Base-by-base conservation (phyloP, 2,113 vertebrate species). In the Cavia porcellus region DNA sequence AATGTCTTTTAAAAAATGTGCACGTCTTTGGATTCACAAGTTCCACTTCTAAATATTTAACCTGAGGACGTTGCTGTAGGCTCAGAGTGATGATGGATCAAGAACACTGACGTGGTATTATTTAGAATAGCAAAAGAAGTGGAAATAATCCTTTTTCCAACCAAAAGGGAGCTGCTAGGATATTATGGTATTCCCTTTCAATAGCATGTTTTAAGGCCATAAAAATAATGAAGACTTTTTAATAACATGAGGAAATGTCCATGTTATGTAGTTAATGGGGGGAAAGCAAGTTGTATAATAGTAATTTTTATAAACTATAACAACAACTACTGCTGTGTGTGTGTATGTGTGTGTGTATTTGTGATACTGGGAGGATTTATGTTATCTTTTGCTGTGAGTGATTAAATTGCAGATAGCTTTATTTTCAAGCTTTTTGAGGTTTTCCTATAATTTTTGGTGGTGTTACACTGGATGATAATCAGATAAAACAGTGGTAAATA, bases 61-160 rank as follows among this genome's bases (percentile, higher is more conserved):
- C 47, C 22, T 50, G 50, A 86, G 84, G 72, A 95, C 92, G 86
- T 84, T 22, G 66, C 70, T 61, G n/a, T 30, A 68, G 47, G 30
- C 75, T 90, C 35, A 93, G 72, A 86, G 81, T 47, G 30, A 89
- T 89, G 81, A 86, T 70, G n/a, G 25, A 42, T 95, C 28, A 75
- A 89, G 64, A 89, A 89, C 45, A 72, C 86, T 86, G 38, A 77
- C 70, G 22, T 89, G 52, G 68, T 14, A n/a, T 82, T 70, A 72
- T 42, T 86, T 86, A 19, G 28, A 79, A 87, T 28, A 86, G 20
- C 52, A 77, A 66, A 91, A 89, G 47, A n/a, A n/a, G 77, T 77
- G 3, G 66, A 82, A 95, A 77, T 75, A 72, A 83, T 47, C 61
- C 57, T 52, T 30, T 47, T 32, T 75, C 22, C 59, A 70, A 89